These are phyloP conservation scores for Thymelicus lineola DNA, from an alignment of 2,888 invertebrate species.

Conservation along the genomic window DNA sequence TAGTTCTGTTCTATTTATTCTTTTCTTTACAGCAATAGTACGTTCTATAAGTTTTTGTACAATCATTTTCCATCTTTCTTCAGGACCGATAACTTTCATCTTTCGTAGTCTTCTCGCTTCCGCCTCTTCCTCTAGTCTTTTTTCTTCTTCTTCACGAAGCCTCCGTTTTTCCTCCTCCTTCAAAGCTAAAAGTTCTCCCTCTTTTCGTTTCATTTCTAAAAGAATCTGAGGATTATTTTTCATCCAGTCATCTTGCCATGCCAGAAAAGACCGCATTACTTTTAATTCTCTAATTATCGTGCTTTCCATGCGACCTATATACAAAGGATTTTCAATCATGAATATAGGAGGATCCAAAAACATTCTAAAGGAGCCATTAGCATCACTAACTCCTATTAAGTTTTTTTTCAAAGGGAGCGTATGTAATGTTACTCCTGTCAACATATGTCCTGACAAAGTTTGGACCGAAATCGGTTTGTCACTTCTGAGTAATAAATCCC, in stretches of 20 bases:
- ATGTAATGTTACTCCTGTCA: slow-evolving; percentile 87
- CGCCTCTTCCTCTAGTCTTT: slow-evolving; percentile 77
- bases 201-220: slow-evolving; percentile 70
- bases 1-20: slow-evolving; percentile 85
- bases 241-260: slow-evolving; percentile 87
- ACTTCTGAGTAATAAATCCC: slow-evolving; percentile 90
- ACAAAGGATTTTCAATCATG: slow-evolving; percentile 70
- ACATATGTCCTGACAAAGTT: slow-evolving; percentile 87
- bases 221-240: slow-evolving; percentile 68
- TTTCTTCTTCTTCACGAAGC: slow-evolving; percentile 71
- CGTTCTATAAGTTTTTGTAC: slow-evolving; percentile 87
- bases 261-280: slow-evolving; percentile 77
- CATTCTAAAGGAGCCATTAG: slow-evolving; percentile 88
- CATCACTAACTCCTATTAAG: slow-evolving; percentile 88
- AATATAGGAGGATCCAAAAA: slow-evolving; percentile 85
- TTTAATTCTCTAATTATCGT: slow-evolving; percentile 83
- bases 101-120: slow-evolving; percentile 76
- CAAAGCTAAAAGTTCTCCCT: slow-evolving; percentile 70
- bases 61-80: slow-evolving; percentile 86
- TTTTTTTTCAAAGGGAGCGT: slow-evolving; percentile 83
- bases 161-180: slow-evolving; percentile 73
- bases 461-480: slow-evolving; percentile 88
- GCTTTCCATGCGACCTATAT: slow-evolving; percentile 68
- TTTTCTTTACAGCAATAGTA: slow-evolving; percentile 87
- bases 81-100: slow-evolving; percentile 70